Conservation (phyloP, 1,140 invertebrate genomes). For the Acromyrmex echinatior region DNA sequence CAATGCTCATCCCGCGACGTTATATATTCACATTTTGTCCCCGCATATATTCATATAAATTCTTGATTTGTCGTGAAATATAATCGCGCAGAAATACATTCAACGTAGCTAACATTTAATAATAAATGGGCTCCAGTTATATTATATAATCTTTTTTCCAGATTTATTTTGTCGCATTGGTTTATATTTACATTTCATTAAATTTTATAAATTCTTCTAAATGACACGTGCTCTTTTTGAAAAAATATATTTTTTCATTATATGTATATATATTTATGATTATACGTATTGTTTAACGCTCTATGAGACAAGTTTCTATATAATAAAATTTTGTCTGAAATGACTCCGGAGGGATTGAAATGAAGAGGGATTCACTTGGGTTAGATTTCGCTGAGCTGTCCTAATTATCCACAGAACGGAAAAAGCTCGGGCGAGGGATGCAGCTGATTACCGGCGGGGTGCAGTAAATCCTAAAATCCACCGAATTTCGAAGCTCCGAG, state of each 20-base stretch:
- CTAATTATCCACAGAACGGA: slow-evolving; percentile 24
- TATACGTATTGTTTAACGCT: background rate
- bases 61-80: slow-evolving; percentile 53
- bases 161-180: background rate
- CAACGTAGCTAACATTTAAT: slow-evolving; percentile 14
- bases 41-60: slow-evolving; percentile 21
- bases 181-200: slow-evolving; percentile 31
- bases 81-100: background rate
- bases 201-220: background rate
- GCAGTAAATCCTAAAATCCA: slow-evolving; percentile 55
- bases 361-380: slow-evolving; percentile 12
- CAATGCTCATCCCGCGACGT: slow-evolving; percentile 19
- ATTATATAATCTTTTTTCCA: background rate
- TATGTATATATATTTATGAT: no score
- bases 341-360: background rate
- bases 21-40: slow-evolving; percentile 13
- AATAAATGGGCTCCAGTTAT: slow-evolving; percentile 36
- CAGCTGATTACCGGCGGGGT: slow-evolving; percentile 32
- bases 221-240: background rate
- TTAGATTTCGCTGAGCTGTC: slow-evolving; percentile 14
- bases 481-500: slow-evolving; percentile 45
- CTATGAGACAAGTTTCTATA: background rate
- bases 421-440: slow-evolving; percentile 1
- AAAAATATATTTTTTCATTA: background rate
- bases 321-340: background rate